phyloP scores from a whole-genome alignment of 2,888 invertebrate species.

The Tenthredo amoena region DNA sequence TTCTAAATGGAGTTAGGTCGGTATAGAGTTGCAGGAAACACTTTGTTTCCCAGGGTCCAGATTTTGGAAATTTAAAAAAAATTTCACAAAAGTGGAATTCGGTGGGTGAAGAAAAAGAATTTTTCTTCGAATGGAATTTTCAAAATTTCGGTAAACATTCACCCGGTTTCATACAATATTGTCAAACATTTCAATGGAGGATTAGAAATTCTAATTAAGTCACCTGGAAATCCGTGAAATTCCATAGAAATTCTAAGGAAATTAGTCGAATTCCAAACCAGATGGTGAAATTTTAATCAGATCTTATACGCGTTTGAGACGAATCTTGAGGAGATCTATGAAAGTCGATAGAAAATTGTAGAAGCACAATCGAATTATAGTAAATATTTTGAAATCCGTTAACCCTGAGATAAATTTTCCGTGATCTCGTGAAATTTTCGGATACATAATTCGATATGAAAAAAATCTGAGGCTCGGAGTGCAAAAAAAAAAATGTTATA shows the following conservation, averaged over 20 bases:
- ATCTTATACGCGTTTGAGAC: background rate
- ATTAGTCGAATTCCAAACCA: background rate
- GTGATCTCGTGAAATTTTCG: background rate
- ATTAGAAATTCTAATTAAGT: background rate
- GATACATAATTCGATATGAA: too few relatives aligned
- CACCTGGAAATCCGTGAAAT: background rate
- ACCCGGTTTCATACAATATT: background rate
- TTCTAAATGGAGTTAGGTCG: background rate
- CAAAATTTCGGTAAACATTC: background rate
- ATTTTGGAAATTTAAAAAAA: background rate
- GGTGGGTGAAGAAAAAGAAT: too few relatives aligned
- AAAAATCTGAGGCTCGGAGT: background rate
- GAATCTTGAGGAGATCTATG: too few relatives aligned
- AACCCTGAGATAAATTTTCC: background rate
- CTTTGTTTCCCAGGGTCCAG: background rate
- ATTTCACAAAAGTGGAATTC: background rate
- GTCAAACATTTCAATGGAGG: background rate
- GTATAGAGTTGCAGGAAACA: background rate
- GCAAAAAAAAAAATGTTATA: too few relatives aligned
- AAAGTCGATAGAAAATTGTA: too few relatives aligned
- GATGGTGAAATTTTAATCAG: constrained; percentile 2
- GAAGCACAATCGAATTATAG: too few relatives aligned
- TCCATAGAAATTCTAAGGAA: background rate
- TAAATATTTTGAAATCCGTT: too few relatives aligned
- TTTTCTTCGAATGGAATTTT: background rate